phyloP scores from a whole-genome alignment of 2,113 vertebrate species.

The Colinus virginianus region DNA sequence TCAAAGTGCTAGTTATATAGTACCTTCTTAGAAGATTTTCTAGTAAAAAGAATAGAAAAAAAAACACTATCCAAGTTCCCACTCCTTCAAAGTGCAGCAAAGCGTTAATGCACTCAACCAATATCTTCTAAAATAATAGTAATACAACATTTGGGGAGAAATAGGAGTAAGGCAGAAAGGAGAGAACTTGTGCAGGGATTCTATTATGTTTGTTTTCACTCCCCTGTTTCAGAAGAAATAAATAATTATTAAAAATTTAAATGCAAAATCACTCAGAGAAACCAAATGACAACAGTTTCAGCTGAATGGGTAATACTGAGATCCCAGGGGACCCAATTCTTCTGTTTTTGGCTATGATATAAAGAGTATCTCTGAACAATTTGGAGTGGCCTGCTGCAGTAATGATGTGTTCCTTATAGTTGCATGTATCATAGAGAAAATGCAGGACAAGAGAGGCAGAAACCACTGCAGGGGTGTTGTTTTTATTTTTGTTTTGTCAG shows the following conservation, averaged over 20 bases:
- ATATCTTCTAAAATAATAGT: neutral
- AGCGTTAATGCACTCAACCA: neutral
- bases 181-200: neutral
- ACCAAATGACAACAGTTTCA: constrained; percentile 26
- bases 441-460: constrained; percentile 8
- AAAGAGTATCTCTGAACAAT: constrained; percentile 33
- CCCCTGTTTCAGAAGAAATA: constrained; percentile 28
- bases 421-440: neutral
- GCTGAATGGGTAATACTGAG: constrained; percentile 24
- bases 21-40: neutral
- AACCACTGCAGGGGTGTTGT: neutral
- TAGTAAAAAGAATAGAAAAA: neutral
- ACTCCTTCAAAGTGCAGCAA: neutral
- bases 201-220: constrained; percentile 26
- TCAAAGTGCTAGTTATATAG: neutral
- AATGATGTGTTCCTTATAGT: constrained; percentile 36
- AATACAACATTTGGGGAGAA: neutral
- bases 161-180: neutral
- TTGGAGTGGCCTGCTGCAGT: constrained; percentile 19
- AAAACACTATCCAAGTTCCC: neutral
- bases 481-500: neutral
- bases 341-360: constrained; percentile 1
- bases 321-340: neutral
- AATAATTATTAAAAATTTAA: constrained; percentile 68
- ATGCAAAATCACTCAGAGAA: constrained; percentile 42